A percentile compares a stretch with the other conserved stretches of the same genome.
Conservation (phyloP, 2,113 vertebrate genomes). For the Lepisosteus osseus region DNA sequence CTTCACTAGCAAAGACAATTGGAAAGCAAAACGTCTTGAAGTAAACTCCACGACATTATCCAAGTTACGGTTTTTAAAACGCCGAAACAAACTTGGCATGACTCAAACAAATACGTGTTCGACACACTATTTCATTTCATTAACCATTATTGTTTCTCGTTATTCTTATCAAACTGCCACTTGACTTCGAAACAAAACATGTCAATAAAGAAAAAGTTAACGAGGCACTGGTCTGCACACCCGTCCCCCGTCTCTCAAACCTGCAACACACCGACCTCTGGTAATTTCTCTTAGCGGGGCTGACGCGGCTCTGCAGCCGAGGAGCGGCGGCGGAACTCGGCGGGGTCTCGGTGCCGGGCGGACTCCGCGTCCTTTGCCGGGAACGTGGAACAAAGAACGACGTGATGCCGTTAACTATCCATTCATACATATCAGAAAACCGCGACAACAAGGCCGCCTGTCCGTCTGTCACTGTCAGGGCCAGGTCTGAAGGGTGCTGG, state of each 20-base stretch:
- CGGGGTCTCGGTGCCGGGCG: constrained; percentile 40
- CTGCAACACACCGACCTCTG: constrained; percentile 52
- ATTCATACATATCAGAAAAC: constrained; percentile 76
- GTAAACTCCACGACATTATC: too few relatives aligned
- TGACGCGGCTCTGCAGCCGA: constrained; percentile 41
- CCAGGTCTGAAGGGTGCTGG: constrained; percentile 21
- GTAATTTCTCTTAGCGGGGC: constrained; percentile 67
- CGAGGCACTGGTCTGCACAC: too few relatives aligned
- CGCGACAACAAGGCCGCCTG: constrained; percentile 46
- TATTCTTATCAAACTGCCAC: too few relatives aligned
- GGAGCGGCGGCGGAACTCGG: constrained; percentile 29
- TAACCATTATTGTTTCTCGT: too few relatives aligned
- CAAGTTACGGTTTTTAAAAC: too few relatives aligned
- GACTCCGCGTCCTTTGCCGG: constrained; percentile 43
- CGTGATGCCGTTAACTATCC: constrained; percentile 72
- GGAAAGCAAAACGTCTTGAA: too few relatives aligned
- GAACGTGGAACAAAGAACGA: constrained; percentile 68
- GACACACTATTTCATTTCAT: too few relatives aligned
- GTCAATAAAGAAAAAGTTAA: too few relatives aligned
- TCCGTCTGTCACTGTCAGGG: constrained; percentile 55
- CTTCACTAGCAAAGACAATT: too few relatives aligned
- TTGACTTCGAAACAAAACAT: too few relatives aligned
- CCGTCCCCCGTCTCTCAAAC: not conserved
- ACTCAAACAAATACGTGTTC: too few relatives aligned
- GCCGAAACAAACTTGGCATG: too few relatives aligned